These are phyloP conservation scores for Barnardius zonarius DNA, from an alignment of 2,113 vertebrate genomes.

Conservation along the genomic window DNA sequence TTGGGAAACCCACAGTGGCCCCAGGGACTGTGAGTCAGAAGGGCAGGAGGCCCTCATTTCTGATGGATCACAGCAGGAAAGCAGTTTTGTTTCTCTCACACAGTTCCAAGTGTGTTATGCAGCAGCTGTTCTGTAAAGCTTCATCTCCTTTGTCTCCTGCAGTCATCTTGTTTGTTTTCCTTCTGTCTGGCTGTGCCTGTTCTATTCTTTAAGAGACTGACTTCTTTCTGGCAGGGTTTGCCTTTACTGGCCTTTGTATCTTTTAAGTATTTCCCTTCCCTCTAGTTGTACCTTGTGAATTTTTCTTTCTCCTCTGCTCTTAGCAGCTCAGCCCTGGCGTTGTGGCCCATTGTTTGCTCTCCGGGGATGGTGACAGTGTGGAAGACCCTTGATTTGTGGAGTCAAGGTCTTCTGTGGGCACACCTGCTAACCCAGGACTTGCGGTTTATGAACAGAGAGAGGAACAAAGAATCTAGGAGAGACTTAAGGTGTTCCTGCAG, in stretches of 20 bases:
- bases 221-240: not conserved
- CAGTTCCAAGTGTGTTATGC: not conserved
- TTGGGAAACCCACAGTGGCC: not conserved
- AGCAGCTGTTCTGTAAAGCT: not conserved
- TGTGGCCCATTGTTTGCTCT: not conserved
- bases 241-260: not conserved
- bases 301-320: not conserved
- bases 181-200: not conserved
- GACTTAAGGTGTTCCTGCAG: not conserved
- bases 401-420: not conserved
- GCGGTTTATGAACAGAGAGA: not conserved
- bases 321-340: not conserved
- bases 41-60: not conserved
- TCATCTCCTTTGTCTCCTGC: not conserved
- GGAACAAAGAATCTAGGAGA: not conserved
- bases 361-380: not conserved
- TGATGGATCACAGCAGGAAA: constrained; percentile 14
- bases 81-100: not conserved
- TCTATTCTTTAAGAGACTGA: not conserved
- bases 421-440: not conserved
- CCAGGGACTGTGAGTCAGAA: constrained; percentile 19
- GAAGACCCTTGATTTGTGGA: not conserved
- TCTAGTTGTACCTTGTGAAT: not conserved
- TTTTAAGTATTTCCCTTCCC: not conserved
- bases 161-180: not conserved